phyloP scores from a whole-genome alignment of 1,140 invertebrate genomes.

The Trichonephila clavata region DNA sequence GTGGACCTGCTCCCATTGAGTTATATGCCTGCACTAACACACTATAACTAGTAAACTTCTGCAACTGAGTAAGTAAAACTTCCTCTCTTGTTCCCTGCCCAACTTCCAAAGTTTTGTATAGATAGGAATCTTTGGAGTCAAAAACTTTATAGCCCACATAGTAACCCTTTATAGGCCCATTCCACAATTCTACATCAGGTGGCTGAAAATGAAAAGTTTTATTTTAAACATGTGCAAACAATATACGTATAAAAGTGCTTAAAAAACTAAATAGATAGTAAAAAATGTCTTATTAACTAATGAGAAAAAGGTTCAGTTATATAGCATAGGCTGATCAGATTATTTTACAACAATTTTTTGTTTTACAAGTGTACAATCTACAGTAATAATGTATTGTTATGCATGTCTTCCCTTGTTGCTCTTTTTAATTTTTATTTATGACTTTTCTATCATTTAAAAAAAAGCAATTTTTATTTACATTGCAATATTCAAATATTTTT shows the following conservation, averaged over 20 bases:
- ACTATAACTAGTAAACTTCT: constrained; percentile 81
- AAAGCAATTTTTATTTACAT: no score
- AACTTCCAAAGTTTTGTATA: constrained; percentile 96
- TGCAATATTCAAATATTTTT: no score
- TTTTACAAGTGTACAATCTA: no score
- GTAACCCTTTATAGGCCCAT: constrained; percentile 88
- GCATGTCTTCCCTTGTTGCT: no score
- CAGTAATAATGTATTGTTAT: no score
- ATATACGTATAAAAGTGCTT: background rate
- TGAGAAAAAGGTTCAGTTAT: no score
- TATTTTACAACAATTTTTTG: no score
- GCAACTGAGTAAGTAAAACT: constrained; percentile 67
- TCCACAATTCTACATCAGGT: constrained; percentile 90
- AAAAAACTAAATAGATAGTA: no score
- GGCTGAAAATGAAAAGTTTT: constrained; percentile 81
- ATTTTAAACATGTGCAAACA: background rate
- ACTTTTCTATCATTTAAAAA: no score
- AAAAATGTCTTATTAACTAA: no score
- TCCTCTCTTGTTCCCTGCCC: constrained; percentile 83
- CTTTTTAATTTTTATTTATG: no score
- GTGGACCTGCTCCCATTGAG: constrained; percentile 81
- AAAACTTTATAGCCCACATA: constrained; percentile 84
- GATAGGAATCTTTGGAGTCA: constrained; percentile 84
- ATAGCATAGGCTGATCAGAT: background rate
- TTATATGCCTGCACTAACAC: constrained; percentile 83